Conservation (phyloP, 1,140 invertebrate genomes). For the Neodiprion lecontei region DNA sequence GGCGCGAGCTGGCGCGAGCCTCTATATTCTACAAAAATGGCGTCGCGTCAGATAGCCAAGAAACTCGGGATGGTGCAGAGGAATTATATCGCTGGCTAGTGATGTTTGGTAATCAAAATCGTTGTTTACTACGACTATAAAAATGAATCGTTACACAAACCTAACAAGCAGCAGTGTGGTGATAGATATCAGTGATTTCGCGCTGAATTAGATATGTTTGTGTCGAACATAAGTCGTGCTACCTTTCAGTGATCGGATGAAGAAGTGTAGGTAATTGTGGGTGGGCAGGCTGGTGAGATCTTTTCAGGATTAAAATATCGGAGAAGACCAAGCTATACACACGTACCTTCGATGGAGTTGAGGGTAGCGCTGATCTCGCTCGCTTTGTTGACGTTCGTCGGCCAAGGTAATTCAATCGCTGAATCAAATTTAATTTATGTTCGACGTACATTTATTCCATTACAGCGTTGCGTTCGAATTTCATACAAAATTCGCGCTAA, state of each 20-base stretch:
- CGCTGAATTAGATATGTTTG: not conserved
- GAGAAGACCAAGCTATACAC: conserved; percentile 17
- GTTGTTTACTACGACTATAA: not conserved
- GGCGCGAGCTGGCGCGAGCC: not conserved
- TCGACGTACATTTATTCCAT: not conserved
- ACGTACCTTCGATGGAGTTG: conserved; percentile 41
- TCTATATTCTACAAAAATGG: not conserved
- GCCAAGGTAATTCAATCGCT: conserved; percentile 30
- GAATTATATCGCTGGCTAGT: not conserved
- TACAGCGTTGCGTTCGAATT: conserved; percentile 2
- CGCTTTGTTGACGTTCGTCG: conserved; percentile 43
- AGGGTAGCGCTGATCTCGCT: conserved; percentile 34
- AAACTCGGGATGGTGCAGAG: not conserved
- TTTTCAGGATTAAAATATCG: not conserved
- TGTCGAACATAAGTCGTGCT: not conserved
- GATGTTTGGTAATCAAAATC: not conserved
- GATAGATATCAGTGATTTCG: not conserved
- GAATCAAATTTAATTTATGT: not conserved
- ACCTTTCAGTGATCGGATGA: conserved; percentile 1
- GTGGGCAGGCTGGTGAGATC: not conserved
- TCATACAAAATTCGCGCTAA: not conserved
- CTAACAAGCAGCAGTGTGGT: not conserved
- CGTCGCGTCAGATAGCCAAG: not conserved
- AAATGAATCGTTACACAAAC: not conserved
- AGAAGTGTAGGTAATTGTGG: not conserved